These are phyloP conservation scores for Pandion haliaetus DNA, from an alignment of 2,113 vertebrate genomes.

Conservation along the genomic window DNA sequence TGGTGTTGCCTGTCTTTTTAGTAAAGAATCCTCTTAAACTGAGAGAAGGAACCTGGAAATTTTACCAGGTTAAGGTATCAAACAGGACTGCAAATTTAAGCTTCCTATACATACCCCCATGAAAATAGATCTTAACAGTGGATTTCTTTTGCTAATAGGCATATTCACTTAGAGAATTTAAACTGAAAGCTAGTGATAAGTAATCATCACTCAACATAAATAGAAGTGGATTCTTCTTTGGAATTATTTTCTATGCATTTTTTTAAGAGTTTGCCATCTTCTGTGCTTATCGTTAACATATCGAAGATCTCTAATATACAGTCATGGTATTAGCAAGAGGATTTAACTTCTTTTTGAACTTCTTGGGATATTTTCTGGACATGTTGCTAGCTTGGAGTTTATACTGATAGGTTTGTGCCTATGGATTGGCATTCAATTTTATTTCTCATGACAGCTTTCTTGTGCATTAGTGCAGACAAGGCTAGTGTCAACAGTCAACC, in stretches of 20 bases:
- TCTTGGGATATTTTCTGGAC: slow-evolving; percentile 8
- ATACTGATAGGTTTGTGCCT: neutral
- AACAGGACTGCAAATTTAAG: neutral
- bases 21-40: neutral
- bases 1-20: neutral
- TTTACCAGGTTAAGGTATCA: neutral
- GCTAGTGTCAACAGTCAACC: slow-evolving; percentile 50
- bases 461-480: slow-evolving; percentile 53
- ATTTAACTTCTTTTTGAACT: slow-evolving; percentile 29
- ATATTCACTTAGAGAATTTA: neutral
- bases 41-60: neutral
- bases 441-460: slow-evolving; percentile 69
- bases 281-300: neutral
- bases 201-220: neutral
- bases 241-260: neutral
- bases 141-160: neutral
- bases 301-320: neutral
- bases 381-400: slow-evolving; percentile 37
- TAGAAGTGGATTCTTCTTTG: neutral
- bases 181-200: neutral
- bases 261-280: neutral
- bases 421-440: slow-evolving; percentile 48
- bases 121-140: neutral
- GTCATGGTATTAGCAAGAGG: neutral
- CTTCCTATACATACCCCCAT: neutral